Conservation (phyloP, 2,888 invertebrate species). For the Drosophila quinaria region DNA sequence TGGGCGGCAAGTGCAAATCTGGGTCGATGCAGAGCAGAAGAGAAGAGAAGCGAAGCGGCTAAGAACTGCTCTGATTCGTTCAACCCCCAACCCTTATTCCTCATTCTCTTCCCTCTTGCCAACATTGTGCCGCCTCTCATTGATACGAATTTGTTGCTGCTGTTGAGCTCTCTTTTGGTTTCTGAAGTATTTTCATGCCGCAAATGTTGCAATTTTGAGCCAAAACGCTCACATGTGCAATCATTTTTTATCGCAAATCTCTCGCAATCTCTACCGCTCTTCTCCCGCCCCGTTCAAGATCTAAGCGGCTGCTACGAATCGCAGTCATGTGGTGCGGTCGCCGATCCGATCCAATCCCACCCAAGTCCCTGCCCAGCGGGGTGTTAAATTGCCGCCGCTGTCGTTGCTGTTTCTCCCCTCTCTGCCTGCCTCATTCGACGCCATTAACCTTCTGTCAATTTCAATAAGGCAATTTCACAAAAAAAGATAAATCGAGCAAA, state of each 20-base stretch:
- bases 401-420: neutral
- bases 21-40: conserved; percentile 40
- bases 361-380: conserved; percentile 60
- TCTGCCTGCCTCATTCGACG: conserved; percentile 51
- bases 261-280: conserved; percentile 30
- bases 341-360: conserved; percentile 4
- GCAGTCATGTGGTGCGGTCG: conserved; percentile 50
- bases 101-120: neutral
- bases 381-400: conserved; percentile 73
- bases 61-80: conserved; percentile 31
- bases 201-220: conserved; percentile 80
- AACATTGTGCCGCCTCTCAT: conserved; percentile 20
- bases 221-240: conserved; percentile 77
- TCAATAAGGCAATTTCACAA: conserved; percentile 56
- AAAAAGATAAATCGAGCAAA: conserved; percentile 51
- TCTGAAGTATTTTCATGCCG: conserved; percentile 70
- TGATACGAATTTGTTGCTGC: conserved; percentile 62
- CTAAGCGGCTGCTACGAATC: conserved; percentile 63
- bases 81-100: conserved; percentile 11
- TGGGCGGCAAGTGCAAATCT: conserved; percentile 79
- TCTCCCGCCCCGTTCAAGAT: conserved; percentile 14
- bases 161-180: conserved; percentile 47
- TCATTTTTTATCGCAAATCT: conserved; percentile 81
- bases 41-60: conserved; percentile 9
- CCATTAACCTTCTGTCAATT: conserved; percentile 82